A percentile compares a stretch with the other conserved stretches of the same genome.
Evolutionary conservation across 1,140 invertebrate species (phyloP).

Genomic region (Melitaea cinxia): DNA sequence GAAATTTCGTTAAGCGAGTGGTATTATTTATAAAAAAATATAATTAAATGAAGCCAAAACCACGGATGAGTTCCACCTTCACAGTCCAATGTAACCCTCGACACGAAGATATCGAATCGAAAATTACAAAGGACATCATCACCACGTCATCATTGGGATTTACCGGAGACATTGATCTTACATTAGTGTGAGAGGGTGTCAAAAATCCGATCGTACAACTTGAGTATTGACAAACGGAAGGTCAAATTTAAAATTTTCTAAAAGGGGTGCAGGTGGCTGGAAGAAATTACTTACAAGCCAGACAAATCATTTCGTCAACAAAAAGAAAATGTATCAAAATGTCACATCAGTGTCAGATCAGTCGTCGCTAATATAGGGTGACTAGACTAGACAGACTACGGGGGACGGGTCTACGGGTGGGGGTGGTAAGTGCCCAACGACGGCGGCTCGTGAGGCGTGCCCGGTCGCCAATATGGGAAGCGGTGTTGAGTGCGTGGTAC

Average conservation of each 20-base stretch:
- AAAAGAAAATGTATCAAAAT: too few relatives aligned
- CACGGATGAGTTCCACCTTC: conserved; percentile 70
- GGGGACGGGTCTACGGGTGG: background rate
- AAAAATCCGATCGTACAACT: background rate
- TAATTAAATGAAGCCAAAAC: conserved; percentile 80
- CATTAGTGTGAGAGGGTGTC: background rate
- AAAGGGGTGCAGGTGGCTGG: too few relatives aligned
- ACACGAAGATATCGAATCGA: conserved; percentile 1
- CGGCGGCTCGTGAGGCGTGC: conserved; percentile 19
- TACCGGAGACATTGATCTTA: background rate
- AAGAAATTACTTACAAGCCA: too few relatives aligned
- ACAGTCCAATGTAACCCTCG: conserved; percentile 16
- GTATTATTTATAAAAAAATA: conserved; percentile 75
- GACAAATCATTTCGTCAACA: too few relatives aligned
- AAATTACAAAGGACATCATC: conserved; percentile 14
- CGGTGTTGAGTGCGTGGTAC: conserved; percentile 81
- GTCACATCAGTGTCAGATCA: too few relatives aligned
- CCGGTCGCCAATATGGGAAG: conserved; percentile 74
- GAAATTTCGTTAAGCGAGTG: conserved; percentile 78
- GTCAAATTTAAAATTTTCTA: too few relatives aligned
- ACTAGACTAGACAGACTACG: too few relatives aligned
- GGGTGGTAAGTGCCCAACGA: conserved; percentile 28
- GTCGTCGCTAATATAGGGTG: too few relatives aligned
- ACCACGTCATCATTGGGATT: conserved; percentile 37
- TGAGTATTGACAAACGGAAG: too few relatives aligned